phyloP scores from a whole-genome alignment of 1,140 invertebrate genomes.

The Musca domestica region DNA sequence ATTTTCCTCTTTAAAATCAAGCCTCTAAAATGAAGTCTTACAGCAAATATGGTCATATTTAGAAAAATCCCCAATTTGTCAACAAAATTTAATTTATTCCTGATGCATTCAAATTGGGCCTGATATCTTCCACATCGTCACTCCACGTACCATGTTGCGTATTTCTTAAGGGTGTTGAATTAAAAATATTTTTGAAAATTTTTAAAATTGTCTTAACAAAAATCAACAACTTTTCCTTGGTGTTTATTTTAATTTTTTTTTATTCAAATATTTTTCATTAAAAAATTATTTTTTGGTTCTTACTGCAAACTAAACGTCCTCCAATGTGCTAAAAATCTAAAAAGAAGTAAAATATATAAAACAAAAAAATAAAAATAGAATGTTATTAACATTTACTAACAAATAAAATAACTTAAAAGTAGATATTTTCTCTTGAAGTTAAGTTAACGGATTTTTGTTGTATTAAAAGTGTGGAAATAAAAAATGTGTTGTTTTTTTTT shows the following conservation, averaged over 20 bases:
- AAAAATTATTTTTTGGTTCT: not conserved
- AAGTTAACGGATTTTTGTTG: slow-evolving; percentile 10
- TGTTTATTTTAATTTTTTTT: not conserved
- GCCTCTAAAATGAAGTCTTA: too few species aligned
- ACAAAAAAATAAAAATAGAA: not conserved
- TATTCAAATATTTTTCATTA: not conserved
- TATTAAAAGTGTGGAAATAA: not conserved
- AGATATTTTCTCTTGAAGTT: not conserved
- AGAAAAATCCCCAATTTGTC: too few species aligned
- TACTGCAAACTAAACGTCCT: slow-evolving; percentile 39
- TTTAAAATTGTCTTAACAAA: not conserved
- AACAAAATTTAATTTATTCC: too few species aligned
- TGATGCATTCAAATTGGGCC: too few species aligned
- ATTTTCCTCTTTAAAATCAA: too few species aligned
- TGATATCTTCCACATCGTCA: too few species aligned
- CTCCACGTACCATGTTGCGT: too few species aligned
- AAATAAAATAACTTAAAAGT: not conserved
- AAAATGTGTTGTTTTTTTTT: not conserved
- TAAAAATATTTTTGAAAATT: too few species aligned
- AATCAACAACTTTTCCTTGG: not conserved
- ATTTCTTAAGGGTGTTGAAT: too few species aligned
- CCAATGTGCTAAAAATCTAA: slow-evolving; percentile 49
- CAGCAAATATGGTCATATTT: too few species aligned
- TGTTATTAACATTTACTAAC: slow-evolving; percentile 7
- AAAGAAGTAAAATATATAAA: slow-evolving; percentile 15